Conservation (phyloP, 2,888 invertebrate species). For the Chymomyza caudatula region DNA sequence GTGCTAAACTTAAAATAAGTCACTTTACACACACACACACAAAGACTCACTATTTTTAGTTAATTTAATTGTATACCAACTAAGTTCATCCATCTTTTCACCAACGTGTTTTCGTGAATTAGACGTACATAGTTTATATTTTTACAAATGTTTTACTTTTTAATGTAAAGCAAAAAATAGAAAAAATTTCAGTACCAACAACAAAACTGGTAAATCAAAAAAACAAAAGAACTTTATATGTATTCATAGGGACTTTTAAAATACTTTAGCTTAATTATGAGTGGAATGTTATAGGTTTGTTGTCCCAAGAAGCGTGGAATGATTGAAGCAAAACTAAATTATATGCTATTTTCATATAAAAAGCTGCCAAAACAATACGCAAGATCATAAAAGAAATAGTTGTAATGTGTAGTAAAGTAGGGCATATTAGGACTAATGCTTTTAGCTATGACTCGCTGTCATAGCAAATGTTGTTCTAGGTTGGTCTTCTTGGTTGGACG, state of each 20-base stretch:
- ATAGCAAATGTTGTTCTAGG: slow-evolving; percentile 19
- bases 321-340: slow-evolving; percentile 36
- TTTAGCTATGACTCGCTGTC: slow-evolving; percentile 11
- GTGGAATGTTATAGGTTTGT: neutral
- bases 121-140: slow-evolving; percentile 37
- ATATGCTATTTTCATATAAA: slow-evolving; percentile 60
- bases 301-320: neutral
- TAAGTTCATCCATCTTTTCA: neutral
- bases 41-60: neutral
- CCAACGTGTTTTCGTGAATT: slow-evolving; percentile 10
- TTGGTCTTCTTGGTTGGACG: slow-evolving; percentile 10
- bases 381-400: slow-evolving; percentile 17
- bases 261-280: neutral
- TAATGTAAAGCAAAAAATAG: slow-evolving; percentile 25
- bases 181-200: slow-evolving; percentile 11
- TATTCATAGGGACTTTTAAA: neutral
- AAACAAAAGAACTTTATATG: neutral
- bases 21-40: neutral
- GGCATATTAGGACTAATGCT: neutral
- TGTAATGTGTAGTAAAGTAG: neutral
- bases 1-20: slow-evolving; percentile 5
- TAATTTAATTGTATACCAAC: neutral
- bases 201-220: neutral
- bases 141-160: slow-evolving; percentile 52
- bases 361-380: slow-evolving; percentile 38